Evolutionary conservation across 2,113 vertebrate genomes (phyloP).

Genomic region (Nyctibius bracteatus): DNA sequence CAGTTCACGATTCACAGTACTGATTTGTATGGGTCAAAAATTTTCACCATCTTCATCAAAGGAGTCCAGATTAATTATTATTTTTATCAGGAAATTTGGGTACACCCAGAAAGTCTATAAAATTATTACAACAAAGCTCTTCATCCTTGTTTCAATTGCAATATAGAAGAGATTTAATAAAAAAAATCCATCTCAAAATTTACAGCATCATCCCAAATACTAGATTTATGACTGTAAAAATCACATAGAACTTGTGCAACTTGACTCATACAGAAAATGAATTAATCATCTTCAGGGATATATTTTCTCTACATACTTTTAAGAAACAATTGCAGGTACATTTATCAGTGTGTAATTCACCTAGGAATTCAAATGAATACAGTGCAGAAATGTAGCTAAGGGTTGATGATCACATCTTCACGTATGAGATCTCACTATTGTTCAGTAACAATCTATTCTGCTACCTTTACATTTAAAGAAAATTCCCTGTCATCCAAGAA

Average conservation of each 20-base stretch:
- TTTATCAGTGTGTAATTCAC: background rate
- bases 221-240: slow-evolving; percentile 42
- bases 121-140: slow-evolving; percentile 32
- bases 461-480: background rate
- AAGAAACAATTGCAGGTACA: background rate
- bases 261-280: slow-evolving; percentile 21
- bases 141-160: slow-evolving; percentile 56
- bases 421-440: background rate
- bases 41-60: background rate
- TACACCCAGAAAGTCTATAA: background rate
- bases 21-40: background rate
- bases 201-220: background rate
- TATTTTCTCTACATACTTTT: background rate
- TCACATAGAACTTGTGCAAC: background rate
- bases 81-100: background rate
- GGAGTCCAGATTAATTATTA: background rate
- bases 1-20: background rate
- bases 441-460: background rate
- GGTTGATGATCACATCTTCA: background rate
- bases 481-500: background rate
- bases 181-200: background rate
- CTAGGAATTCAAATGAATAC: background rate
- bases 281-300: background rate
- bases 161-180: slow-evolving; percentile 9
- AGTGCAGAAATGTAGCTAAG: background rate